Conservation (phyloP, 2,888 invertebrate species). For the Isotomurus palustris region DNA sequence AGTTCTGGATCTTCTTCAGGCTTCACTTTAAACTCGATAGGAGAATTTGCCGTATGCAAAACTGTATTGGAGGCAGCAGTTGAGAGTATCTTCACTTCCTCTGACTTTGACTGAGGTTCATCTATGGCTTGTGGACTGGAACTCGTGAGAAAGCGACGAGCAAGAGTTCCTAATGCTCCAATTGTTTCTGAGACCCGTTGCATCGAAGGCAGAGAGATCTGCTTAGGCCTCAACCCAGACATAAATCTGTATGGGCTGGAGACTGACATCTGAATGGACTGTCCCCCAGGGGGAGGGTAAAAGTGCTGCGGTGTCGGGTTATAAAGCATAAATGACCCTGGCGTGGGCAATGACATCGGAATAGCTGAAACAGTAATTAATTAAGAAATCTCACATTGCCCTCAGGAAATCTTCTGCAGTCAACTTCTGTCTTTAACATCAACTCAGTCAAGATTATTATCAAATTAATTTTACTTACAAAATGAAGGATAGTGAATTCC, state of each 20-base stretch:
- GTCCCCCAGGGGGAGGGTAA: neutral
- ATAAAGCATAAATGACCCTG: neutral
- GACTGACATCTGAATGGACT: neutral
- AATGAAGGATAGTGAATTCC: conserved; percentile 15
- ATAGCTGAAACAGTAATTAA: neutral
- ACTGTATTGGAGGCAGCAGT: conserved; percentile 11
- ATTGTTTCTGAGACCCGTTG: conserved; percentile 55
- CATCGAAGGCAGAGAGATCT: conserved; percentile 43
- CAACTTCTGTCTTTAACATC: too few species aligned
- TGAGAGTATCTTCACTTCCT: conserved; percentile 7
- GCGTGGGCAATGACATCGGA: neutral
- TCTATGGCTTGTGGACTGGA: conserved; percentile 52
- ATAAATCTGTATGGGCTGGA: neutral
- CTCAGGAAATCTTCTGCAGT: too few species aligned
- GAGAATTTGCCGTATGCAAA: neutral
- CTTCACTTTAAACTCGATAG: conserved; percentile 20
- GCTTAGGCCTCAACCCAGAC: conserved; percentile 21
- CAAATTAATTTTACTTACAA: conserved; percentile 2
- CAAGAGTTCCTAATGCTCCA: conserved; percentile 80
- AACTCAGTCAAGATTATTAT: too few species aligned
- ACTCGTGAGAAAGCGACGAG: conserved; percentile 78
- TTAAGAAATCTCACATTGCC: too few species aligned
- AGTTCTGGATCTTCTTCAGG: conserved; percentile 55
- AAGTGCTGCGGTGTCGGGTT: neutral
- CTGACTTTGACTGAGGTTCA: conserved; percentile 7